Conservation (phyloP, 2,797 vertebrate species). For the Anguilla megastoma region DNA sequence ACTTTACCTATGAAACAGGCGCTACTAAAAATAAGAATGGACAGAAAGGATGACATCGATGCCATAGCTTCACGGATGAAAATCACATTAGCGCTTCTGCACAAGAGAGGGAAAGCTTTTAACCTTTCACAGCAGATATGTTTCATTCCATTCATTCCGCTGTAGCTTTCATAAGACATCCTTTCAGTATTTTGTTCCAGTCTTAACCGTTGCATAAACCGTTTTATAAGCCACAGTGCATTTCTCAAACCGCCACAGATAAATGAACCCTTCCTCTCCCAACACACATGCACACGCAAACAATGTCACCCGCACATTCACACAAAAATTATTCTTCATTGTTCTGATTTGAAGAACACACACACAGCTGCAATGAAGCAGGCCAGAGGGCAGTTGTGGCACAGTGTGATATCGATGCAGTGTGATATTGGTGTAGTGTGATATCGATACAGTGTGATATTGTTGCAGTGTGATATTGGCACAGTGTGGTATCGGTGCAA, state of each 20-base stretch:
- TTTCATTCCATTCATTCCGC: not conserved
- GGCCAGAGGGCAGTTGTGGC: not conserved
- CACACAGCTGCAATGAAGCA: not conserved
- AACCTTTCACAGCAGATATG: not conserved
- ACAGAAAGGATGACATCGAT: conserved; percentile 46
- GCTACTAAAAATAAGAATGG: not conserved
- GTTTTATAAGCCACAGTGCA: not conserved
- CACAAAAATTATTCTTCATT: not conserved
- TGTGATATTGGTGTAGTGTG: no score
- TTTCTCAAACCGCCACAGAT: not conserved
- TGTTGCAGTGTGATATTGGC: no score
- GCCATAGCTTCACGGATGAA: conserved; percentile 62
- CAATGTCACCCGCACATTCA: not conserved
- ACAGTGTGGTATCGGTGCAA: no score
- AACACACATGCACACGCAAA: not conserved
- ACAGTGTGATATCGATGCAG: no score
- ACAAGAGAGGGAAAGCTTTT: conserved; percentile 57
- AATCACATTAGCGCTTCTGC: conserved; percentile 68
- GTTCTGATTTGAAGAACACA: not conserved
- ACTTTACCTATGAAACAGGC: conserved; percentile 26
- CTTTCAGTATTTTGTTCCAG: not conserved
- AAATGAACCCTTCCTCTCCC: not conserved
- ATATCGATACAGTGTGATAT: no score
- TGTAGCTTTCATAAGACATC: not conserved
- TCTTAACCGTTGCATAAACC: not conserved